Percentiles rank a stretch among this genome's conserved stretches.
phyloP scores from a whole-genome alignment of 2,113 vertebrate species.

The Pogonocichla stellata region DNA sequence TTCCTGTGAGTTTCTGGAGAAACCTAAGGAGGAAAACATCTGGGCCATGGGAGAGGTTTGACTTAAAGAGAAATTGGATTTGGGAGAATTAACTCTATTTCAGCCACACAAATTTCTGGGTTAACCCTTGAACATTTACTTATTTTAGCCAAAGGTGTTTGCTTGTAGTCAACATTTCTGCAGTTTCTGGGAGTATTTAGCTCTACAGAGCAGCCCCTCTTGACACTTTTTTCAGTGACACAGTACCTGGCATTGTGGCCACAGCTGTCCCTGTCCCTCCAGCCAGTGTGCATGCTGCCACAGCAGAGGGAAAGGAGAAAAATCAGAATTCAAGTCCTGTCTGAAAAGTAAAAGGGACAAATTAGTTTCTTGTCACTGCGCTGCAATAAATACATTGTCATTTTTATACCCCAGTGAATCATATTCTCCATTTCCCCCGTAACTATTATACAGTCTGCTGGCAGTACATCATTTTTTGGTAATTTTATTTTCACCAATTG shows the following conservation, averaged over 20 bases:
- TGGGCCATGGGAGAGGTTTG: background rate
- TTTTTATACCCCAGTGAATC: constrained; percentile 83
- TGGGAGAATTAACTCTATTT: background rate
- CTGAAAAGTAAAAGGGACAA: constrained; percentile 84
- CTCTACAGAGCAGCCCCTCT: background rate
- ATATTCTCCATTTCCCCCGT: constrained; percentile 82
- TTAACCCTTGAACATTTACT: background rate
- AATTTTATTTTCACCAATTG: constrained; percentile 88
- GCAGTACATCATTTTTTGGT: constrained; percentile 86
- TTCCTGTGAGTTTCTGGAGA: background rate
- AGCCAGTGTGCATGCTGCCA: background rate
- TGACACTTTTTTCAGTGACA: background rate
- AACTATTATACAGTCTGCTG: constrained; percentile 86
- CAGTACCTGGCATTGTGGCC: background rate
- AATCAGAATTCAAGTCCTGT: constrained; percentile 76
- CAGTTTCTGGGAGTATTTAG: background rate
- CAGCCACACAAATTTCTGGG: background rate
- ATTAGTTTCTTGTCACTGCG: constrained; percentile 81
- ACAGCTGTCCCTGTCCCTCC: background rate
- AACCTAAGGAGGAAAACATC: background rate
- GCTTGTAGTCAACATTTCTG: background rate
- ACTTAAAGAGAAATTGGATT: background rate
- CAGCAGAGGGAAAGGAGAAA: constrained; percentile 39
- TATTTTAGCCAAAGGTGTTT: background rate
- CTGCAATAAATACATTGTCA: constrained; percentile 85